phyloP scores from a whole-genome alignment of 2,113 vertebrate genomes.

The Heterochromis multidens region DNA sequence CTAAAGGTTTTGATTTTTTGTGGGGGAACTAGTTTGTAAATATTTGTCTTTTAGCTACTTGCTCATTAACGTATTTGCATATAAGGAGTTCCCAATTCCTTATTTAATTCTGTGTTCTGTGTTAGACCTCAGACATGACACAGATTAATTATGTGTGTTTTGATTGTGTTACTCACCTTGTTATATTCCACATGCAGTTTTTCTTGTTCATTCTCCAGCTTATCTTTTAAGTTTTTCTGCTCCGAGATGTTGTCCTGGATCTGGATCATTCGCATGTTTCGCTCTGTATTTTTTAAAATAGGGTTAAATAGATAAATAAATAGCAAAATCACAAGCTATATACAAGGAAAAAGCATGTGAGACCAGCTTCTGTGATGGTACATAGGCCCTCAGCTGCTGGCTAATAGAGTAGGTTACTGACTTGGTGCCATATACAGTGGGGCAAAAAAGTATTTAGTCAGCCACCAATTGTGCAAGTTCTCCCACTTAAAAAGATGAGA shows the following conservation, averaged over 20 bases:
- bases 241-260: conserved; percentile 99
- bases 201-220: conserved; percentile 96
- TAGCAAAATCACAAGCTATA: conserved; percentile 60
- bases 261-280: conserved; percentile 99
- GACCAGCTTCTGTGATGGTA: conserved; percentile 39
- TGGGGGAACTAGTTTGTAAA: neutral
- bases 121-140: neutral
- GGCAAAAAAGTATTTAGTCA: too few species aligned
- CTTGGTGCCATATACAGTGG: too few species aligned
- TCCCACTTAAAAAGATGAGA: too few species aligned
- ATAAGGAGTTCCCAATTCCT: too few species aligned
- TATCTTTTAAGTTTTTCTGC: conserved; percentile 98
- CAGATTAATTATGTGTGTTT: too few species aligned
- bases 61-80: too few species aligned
- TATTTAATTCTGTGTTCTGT: too few species aligned
- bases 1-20: neutral
- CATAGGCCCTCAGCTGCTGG: conserved; percentile 33
- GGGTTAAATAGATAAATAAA: conserved; percentile 62
- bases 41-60: too few species aligned
- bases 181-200: conserved; percentile 97
- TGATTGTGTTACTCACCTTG: conserved; percentile 77
- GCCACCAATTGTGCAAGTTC: too few species aligned
- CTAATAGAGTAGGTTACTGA: conserved; percentile 62
- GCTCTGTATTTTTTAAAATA: conserved; percentile 76
- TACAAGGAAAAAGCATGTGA: conserved; percentile 23